Percentiles rank a stretch among this genome's conserved stretches.
Evolutionary conservation across 2,113 vertebrate genomes (phyloP).

Genomic region (Rhea americana): DNA sequence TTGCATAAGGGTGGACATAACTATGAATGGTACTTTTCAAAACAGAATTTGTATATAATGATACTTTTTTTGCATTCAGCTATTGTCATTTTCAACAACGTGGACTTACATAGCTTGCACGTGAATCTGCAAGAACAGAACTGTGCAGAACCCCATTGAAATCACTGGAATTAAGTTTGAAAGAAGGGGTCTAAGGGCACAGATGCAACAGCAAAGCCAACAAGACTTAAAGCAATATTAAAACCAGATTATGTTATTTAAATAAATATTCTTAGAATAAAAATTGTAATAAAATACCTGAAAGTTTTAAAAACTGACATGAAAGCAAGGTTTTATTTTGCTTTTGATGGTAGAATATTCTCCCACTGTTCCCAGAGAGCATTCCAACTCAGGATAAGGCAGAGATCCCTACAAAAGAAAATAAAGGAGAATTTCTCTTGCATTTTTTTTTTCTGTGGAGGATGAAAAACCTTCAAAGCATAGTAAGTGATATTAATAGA

Average conservation of each 20-base stretch:
- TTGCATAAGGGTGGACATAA: neutral
- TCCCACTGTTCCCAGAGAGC: neutral
- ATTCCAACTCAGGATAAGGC: neutral
- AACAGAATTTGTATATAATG: neutral
- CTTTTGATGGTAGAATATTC: neutral
- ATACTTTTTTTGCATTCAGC: neutral
- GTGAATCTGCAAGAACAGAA: neutral
- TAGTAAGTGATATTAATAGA: neutral
- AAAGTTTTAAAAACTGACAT: neutral
- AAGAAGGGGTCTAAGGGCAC: neutral
- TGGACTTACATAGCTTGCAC: fast-evolving
- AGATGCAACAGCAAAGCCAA: neutral
- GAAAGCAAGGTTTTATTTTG: constrained; percentile 6
- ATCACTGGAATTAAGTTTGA: neutral
- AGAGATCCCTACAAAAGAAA: neutral
- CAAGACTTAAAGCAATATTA: neutral
- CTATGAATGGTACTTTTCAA: neutral
- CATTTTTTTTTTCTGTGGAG: neutral
- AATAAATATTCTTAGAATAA: neutral
- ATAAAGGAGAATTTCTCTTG: neutral
- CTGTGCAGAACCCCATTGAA: neutral
- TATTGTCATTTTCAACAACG: neutral
- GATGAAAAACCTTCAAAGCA: neutral
- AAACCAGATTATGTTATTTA: neutral
- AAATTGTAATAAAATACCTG: neutral